Base-by-base conservation (phyloP, 2,888 invertebrate species). In the Drosophila suboccidentalis region DNA sequence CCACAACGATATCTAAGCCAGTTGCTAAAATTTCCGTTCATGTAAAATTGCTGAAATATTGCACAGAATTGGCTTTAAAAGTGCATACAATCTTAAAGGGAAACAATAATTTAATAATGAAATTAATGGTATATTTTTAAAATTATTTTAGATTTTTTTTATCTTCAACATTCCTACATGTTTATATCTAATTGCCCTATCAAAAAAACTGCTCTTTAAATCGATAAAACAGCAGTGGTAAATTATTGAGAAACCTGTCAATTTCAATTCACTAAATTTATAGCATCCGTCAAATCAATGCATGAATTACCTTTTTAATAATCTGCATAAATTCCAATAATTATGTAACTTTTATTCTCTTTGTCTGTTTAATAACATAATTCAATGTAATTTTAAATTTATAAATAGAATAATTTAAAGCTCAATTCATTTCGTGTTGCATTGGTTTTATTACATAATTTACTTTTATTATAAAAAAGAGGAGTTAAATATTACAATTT, bases 281-380 rank as follows among this genome's bases (percentile, higher is more conserved):
- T 19, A 34, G 19, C 43, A 55, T 55, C n/a, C 19, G 29, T 32
- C 5, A 43, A 55, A 55, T 55, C 32, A 55, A 43, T 43, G 32
- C 44, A 46, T 34, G 44, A 22, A 44, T n/a, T 46, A 15, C 13
- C 15, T 13, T 10, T 8, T n/a, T 22, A 22, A 55, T 55, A 55
- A 43, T 43, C 54, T 19, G n/a, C 34, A 44, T 55, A 43, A 57
- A 57, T 46, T 49, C 29, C 41, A n/a, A 17, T 49, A 29, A 11
- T 59, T 59, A 13, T 46, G 39, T n/a, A 15, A 44, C 17, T 44
- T 22, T 34, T 19, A 17, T 15, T 10, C 8, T 9, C 11, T 9
- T 43, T 10, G 26, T 26, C 15, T 55, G 32, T 29, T 39, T 26
- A n/a, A 34, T 19, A 6, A 13, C 39, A 29, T n/a, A 47, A 47